phyloP scores from a whole-genome alignment of 2,888 invertebrate species.

The Thalpophila matura region DNA sequence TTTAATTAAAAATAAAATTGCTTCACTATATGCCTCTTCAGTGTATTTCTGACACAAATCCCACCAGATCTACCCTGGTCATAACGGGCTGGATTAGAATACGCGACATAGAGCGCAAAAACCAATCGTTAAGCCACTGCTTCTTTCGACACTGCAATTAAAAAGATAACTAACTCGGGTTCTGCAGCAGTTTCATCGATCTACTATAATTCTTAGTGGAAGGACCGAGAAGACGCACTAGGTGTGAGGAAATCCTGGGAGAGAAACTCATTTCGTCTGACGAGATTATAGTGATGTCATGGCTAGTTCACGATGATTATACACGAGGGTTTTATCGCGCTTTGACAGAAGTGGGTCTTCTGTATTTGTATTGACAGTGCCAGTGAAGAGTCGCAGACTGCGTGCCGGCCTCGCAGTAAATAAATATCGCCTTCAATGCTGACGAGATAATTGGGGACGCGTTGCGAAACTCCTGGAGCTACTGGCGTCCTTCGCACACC shows the following conservation, averaged over 20 bases:
- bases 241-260: not conserved
- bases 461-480: conserved; percentile 25
- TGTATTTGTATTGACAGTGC: conserved; percentile 11
- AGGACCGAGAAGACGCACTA: too few species aligned
- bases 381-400: conserved; percentile 50
- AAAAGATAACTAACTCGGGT: not conserved
- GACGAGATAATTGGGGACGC: conserved; percentile 41
- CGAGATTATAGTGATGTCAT: not conserved
- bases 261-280: not conserved
- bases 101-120: not conserved
- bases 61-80: too few species aligned
- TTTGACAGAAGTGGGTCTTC: conserved; percentile 21
- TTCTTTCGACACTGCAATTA: too few species aligned
- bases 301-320: not conserved
- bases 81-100: too few species aligned
- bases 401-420: conserved; percentile 55
- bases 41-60: too few species aligned
- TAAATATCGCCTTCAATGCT: conserved; percentile 49
- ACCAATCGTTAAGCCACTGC: not conserved
- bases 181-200: too few species aligned
- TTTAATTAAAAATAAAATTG: too few species aligned
- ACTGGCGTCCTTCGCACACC: not conserved
- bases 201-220: too few species aligned
- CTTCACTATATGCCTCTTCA: too few species aligned
- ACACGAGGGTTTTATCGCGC: not conserved